Conservation (phyloP, 2,113 vertebrate genomes). For the Lota lota region DNA sequence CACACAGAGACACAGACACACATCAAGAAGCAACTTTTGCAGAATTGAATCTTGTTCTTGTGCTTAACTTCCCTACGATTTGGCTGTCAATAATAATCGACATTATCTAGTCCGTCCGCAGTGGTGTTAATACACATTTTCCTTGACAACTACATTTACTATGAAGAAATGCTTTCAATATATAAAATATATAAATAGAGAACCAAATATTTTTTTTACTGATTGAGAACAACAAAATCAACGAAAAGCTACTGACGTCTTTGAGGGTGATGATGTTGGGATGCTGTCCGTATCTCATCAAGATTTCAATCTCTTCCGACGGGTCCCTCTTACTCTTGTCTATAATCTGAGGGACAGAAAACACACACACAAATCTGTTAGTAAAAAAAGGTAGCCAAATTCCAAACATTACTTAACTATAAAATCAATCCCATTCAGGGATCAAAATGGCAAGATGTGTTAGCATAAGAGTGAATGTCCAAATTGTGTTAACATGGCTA, state of each 20-base stretch:
- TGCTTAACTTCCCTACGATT: not conserved
- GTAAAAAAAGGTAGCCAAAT: no score
- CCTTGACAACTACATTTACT: not conserved
- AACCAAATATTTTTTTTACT: no score
- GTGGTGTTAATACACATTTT: not conserved
- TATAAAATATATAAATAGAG: not conserved
- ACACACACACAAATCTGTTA: no score
- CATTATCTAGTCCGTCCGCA: no score
- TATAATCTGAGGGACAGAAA: slow-evolving; percentile 80
- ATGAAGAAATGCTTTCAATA: no score
- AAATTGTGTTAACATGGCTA: not conserved
- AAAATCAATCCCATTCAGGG: no score
- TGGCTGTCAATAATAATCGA: not conserved
- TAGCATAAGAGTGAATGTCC: no score
- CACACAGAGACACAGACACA: slow-evolving; percentile 9
- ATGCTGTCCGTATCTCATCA: slow-evolving; percentile 95
- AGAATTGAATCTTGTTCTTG: no score
- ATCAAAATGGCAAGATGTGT: no score
- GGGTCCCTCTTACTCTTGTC: slow-evolving; percentile 97
- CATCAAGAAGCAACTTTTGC: not conserved
- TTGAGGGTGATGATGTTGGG: slow-evolving; percentile 97
- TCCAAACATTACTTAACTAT: no score
- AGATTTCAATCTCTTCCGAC: slow-evolving; percentile 96
- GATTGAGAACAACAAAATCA: not conserved
- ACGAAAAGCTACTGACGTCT: slow-evolving; percentile 78